Evolutionary conservation across 2,113 vertebrate genomes (phyloP), one percentile per base, ranked within the genome.

Genomic region (Stictonetta naevosa): DNA sequence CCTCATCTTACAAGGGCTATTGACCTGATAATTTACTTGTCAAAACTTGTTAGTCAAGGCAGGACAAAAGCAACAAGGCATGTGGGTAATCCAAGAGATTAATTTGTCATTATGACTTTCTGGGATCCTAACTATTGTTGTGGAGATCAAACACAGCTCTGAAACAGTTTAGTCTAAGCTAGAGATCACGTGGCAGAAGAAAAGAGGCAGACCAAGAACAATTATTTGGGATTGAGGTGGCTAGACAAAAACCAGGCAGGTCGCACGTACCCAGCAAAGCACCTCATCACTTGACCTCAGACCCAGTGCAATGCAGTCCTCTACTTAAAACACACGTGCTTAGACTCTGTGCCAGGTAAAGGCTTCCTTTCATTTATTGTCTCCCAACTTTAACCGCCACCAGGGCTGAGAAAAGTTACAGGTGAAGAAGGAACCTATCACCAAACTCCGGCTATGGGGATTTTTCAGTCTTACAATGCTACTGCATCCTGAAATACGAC

Each of bases 11-110:
- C 87, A 96, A 95, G 95, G 96, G 87, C 89, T 95, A 97, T 84
- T 92, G 92, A 96, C 90, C 93, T 91, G 94, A 87, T 96, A 97
- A 97, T 97, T 96, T 89, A 93, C 96, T 96, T 97, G 97, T 97
- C 97, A 97, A 95, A 97, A 97, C 74, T 86, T 91, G 87, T 97
- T 97, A 97, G 93, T 89, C 77, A 81, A 91, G 87, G 92, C 89
- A 96, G 83, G 88, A 93, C 92, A 92, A 94, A 96, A 89, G 93
- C 64, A 96, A 94, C 88, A 93, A 92, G 95, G 87, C 94, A 79
- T 81, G 83, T 50, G 80, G 77, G 75, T 94, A 97, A 97, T 96
- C 95, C 69, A 76, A 79, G 80, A 90, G 91, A 97, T 94, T 76
- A 94, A 97, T 96, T 81, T 96, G 85, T 90, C 8, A 4, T 87